Evolutionary conservation across 2,797 vertebrate genomes (phyloP).

Genomic region (Cyclura pinguis): DNA sequence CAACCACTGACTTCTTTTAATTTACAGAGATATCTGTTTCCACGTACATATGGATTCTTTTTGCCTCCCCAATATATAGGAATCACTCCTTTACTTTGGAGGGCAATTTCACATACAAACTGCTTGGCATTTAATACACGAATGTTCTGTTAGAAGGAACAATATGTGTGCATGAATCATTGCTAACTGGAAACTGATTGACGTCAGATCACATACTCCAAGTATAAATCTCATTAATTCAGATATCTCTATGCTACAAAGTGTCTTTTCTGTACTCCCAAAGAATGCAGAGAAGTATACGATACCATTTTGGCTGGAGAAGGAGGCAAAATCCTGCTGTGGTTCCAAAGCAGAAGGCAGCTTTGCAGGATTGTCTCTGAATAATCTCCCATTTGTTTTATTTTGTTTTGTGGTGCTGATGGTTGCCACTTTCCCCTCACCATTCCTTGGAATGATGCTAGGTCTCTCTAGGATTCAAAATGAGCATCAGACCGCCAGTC

Average conservation of each 20-base stretch:
- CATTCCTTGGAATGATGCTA: not conserved
- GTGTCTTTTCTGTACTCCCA: not conserved
- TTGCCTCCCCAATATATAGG: not conserved
- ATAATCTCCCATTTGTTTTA: not conserved
- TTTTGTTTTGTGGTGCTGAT: not conserved
- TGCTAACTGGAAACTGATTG: not conserved
- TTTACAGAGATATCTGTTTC: not conserved
- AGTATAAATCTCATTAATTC: too few species aligned
- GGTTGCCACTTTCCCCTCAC: not conserved
- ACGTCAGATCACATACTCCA: too few species aligned
- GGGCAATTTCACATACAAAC: not conserved
- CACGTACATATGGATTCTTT: not conserved
- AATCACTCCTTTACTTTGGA: not conserved
- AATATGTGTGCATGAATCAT: not conserved
- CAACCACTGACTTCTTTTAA: not conserved
- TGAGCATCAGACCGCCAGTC: not conserved
- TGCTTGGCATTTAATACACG: not conserved
- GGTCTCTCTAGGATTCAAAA: not conserved
- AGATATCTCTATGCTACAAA: not conserved
- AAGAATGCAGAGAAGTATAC: not conserved
- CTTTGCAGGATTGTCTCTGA: not conserved
- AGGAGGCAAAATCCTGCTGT: not conserved
- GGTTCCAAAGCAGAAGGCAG: not conserved
- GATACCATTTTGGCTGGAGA: not conserved
- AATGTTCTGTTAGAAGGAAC: not conserved